phyloP scores from a whole-genome alignment of 2,888 invertebrate species.

The Ptychoptera contaminata region DNA sequence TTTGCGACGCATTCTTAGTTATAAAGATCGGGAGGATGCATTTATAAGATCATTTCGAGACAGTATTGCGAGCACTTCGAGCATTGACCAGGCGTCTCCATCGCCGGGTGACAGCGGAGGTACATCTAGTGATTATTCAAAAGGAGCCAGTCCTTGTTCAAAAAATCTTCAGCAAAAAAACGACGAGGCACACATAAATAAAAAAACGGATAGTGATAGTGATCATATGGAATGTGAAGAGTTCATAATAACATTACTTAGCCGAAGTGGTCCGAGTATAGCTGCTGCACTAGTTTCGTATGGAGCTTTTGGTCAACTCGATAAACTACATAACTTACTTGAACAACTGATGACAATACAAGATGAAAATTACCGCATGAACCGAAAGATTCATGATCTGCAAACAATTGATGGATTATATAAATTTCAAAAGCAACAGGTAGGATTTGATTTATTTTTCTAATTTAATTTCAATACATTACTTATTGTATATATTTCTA shows the following conservation, averaged over 20 bases:
- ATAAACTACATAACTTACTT: conserved; percentile 58
- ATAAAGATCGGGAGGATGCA: conserved; percentile 18
- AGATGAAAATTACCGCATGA: conserved; percentile 53
- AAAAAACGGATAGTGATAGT: conserved; percentile 2
- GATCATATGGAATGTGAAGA: conserved; percentile 22
- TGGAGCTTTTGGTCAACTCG: conserved; percentile 61
- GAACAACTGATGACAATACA: conserved; percentile 58
- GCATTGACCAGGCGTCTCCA: conserved; percentile 6
- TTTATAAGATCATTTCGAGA: conserved; percentile 19
- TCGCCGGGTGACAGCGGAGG: conserved; percentile 7
- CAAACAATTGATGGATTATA: conserved; percentile 52
- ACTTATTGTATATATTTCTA: conserved; percentile 2
- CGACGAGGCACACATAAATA: not conserved
- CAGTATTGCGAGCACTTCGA: too few species aligned
- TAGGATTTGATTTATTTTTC: conserved; percentile 11
- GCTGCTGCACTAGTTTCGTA: conserved; percentile 40
- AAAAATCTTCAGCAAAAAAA: conserved; percentile 1
- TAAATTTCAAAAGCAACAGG: conserved; percentile 36
- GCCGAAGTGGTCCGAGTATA: conserved; percentile 38
- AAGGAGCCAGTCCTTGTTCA: not conserved
- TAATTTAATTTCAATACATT: conserved; percentile 15
- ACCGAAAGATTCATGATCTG: conserved; percentile 51
- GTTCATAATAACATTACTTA: conserved; percentile 30
- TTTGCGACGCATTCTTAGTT: conserved; percentile 18
- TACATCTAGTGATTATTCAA: conserved; percentile 5